Percentiles rank a stretch among this genome's conserved stretches.
Evolutionary conservation across 2,113 vertebrate genomes (phyloP).

Genomic region (Tychaedon coryphoeus): DNA sequence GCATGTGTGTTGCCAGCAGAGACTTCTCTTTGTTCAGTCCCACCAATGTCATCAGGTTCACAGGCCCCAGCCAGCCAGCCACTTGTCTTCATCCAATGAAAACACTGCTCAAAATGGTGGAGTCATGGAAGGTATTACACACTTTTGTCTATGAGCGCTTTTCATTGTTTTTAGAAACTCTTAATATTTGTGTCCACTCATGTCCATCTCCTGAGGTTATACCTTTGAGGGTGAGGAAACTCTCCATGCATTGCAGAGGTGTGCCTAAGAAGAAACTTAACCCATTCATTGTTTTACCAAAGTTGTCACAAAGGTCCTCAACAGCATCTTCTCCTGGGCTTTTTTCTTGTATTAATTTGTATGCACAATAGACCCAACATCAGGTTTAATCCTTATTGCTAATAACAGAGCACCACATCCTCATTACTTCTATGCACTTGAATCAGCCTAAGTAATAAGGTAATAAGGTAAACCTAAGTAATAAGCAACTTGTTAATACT

Average conservation of each 20-base stretch:
- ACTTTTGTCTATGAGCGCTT: not conserved
- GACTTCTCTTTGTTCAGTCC: not conserved
- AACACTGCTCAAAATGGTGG: not conserved
- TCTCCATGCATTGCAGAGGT: not conserved
- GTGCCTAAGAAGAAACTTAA: not conserved
- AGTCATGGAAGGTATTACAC: not conserved
- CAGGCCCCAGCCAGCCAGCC: not conserved
- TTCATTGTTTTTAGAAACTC: not conserved
- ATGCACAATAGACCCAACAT: not conserved
- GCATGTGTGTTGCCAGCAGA: accelerated
- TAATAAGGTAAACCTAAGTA: not conserved
- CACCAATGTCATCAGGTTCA: not conserved
- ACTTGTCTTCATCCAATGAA: not conserved
- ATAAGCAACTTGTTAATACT: not conserved
- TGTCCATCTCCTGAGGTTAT: not conserved
- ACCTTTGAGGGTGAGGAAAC: not conserved
- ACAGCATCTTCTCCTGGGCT: not conserved
- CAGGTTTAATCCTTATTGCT: not conserved
- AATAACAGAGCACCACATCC: not conserved
- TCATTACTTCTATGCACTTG: not conserved
- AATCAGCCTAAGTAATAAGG: not conserved
- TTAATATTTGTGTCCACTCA: not conserved
- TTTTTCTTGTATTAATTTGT: not conserved
- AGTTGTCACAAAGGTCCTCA: not conserved
- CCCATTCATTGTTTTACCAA: not conserved